A percentile compares a stretch with the other conserved stretches of the same genome.
Conservation (phyloP, 2,888 invertebrate genomes). For the Chrysolina haemoptera region DNA sequence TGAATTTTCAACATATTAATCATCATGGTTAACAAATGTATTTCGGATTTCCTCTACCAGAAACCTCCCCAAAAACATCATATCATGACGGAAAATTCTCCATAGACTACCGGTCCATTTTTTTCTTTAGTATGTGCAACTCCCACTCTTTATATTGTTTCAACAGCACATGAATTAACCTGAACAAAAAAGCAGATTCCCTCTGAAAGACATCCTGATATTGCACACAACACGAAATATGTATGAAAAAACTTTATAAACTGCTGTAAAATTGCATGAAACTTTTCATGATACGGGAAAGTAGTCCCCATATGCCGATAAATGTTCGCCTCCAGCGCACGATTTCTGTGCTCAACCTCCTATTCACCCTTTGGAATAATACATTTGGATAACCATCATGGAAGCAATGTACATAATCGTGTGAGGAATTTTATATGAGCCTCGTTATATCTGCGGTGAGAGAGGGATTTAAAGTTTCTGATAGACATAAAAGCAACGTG, state of each 20-base stretch:
- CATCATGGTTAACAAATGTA: no score
- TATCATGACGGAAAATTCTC: no score
- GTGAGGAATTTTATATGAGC: conserved; percentile 17
- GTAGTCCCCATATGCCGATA: conserved; percentile 17
- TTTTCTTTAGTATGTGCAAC: no score
- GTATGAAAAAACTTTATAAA: conserved; percentile 4
- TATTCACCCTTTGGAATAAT: conserved; percentile 5
- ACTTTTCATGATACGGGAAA: conserved; percentile 19
- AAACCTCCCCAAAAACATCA: no score
- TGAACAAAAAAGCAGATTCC: background rate
- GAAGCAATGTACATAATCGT: conserved; percentile 21
- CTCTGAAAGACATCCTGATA: background rate
- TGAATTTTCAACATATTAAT: no score
- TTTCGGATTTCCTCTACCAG: no score
- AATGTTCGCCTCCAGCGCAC: conserved; percentile 9
- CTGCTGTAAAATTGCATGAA: conserved; percentile 17
- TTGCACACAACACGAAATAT: background rate
- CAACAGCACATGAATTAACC: no score
- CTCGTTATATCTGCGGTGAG: background rate
- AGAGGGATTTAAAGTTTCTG: background rate
- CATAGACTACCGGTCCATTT: no score
- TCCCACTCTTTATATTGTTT: no score
- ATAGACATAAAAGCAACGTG: background rate
- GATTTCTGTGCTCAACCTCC: conserved; percentile 11
- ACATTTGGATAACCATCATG: conserved; percentile 18